A percentile compares a stretch with the other conserved stretches of the same genome.
These are phyloP conservation scores for Phenganax marumi DNA, from an alignment of 92 coral and sea anemone species.

Conservation along the genomic window DNA sequence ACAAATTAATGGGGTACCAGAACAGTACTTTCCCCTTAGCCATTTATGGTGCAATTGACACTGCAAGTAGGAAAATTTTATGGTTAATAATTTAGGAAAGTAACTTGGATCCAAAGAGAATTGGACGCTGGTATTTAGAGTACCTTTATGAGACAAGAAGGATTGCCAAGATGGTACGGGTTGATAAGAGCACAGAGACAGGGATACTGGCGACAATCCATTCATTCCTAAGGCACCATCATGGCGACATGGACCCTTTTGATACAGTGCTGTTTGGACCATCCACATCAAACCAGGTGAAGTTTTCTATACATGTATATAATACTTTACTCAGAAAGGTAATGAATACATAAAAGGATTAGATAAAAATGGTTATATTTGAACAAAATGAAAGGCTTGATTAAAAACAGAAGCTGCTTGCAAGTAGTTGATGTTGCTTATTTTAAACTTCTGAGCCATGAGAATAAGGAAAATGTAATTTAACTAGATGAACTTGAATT, in stretches of 20 bases:
- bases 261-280: constrained; percentile 18
- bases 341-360: too few species aligned
- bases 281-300: constrained; percentile 25
- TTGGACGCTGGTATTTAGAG: constrained; percentile 62
- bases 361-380: too few species aligned
- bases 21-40: constrained; percentile 58
- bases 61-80: constrained; percentile 56
- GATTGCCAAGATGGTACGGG: constrained; percentile 55
- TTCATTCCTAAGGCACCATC: constrained; percentile 42
- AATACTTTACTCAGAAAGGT: too few species aligned
- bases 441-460: too few species aligned
- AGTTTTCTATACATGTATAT: too few species aligned
- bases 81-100: constrained; percentile 54
- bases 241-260: constrained; percentile 24
- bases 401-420: too few species aligned
- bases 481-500: too few species aligned
- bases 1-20: constrained; percentile 59
- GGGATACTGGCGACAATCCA: constrained; percentile 66
- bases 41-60: too few species aligned
- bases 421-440: too few species aligned
- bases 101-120: constrained; percentile 51
- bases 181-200: constrained; percentile 58
- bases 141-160: constrained; percentile 57
- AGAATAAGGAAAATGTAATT: too few species aligned
- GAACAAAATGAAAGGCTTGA: too few species aligned